phyloP scores from a whole-genome alignment of 2,888 invertebrate species.

The Apoderus coryli region DNA sequence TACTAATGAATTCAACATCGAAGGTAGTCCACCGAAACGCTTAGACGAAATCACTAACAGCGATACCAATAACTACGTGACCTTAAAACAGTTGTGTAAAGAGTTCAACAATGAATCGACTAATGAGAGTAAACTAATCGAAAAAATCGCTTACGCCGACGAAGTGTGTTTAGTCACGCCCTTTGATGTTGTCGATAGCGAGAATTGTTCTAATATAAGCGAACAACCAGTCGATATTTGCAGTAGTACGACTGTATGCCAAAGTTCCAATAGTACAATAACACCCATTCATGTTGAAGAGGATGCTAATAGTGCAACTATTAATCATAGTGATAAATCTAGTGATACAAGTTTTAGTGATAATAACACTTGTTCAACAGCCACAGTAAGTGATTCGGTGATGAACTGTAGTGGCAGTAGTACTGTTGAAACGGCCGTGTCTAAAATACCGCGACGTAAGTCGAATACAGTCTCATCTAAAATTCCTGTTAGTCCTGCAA shows the following conservation, averaged over 20 bases:
- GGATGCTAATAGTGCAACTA: constrained; percentile 8
- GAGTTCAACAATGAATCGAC: constrained; percentile 24
- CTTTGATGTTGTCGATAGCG: constrained; percentile 29
- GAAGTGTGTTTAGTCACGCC: constrained; percentile 32
- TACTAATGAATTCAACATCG: constrained; percentile 37
- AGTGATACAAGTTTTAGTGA: constrained; percentile 27
- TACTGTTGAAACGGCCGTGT: constrained; percentile 56
- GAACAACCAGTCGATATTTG: constrained; percentile 31
- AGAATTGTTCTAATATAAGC: constrained; percentile 31
- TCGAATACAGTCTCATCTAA: constrained; percentile 23
- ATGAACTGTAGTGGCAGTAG: constrained; percentile 46
- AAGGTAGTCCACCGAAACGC: constrained; percentile 37
- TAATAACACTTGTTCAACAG: too few relatives aligned
- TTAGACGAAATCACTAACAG: constrained; percentile 22
- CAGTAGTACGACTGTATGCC: constrained; percentile 28
- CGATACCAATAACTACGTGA: constrained; percentile 31
- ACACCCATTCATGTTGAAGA: constrained; percentile 14
- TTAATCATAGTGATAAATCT: constrained; percentile 21
- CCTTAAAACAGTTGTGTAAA: constrained; percentile 30
- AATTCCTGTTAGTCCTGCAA: constrained; percentile 28
- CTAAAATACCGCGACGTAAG: constrained; percentile 37
- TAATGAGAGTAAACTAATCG: constrained; percentile 7
- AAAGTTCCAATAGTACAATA: constrained; percentile 22
- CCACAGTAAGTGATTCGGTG: too few relatives aligned
- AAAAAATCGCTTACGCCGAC: constrained; percentile 30